phyloP scores from a whole-genome alignment of 2,113 vertebrate genomes.

The Phocoena phocoena region DNA sequence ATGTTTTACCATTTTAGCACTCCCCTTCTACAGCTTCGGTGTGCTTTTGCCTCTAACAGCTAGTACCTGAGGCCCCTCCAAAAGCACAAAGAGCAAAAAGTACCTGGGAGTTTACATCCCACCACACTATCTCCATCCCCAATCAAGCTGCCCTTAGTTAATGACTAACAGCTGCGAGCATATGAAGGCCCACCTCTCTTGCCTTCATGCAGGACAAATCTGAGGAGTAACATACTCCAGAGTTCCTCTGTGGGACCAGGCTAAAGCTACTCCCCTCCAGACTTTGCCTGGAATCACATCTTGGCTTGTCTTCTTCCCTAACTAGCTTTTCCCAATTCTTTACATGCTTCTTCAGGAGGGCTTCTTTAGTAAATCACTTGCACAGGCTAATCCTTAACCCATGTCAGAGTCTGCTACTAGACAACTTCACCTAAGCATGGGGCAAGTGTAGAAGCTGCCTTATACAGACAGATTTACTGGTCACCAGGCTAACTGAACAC shows the following conservation, averaged over 20 bases:
- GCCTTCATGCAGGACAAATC: too few species aligned
- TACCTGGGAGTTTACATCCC: accelerated
- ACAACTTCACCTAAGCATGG: neutral
- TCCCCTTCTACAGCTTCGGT: neutral
- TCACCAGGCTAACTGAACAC: neutral
- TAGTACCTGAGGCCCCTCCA: neutral
- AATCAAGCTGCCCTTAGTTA: neutral
- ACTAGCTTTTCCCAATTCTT: neutral
- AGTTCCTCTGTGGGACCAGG: neutral
- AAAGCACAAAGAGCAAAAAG: neutral
- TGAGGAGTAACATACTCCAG: too few species aligned
- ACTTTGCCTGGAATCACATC: neutral
- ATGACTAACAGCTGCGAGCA: neutral
- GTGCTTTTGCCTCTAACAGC: neutral
- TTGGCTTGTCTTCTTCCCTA: neutral
- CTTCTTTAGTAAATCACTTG: neutral
- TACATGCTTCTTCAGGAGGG: neutral
- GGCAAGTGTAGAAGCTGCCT: neutral
- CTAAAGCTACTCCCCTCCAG: neutral
- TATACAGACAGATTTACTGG: too few species aligned
- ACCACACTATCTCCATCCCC: accelerated
- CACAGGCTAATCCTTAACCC: neutral
- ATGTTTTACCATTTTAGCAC: accelerated
- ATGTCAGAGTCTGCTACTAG: neutral
- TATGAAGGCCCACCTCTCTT: neutral